These are phyloP conservation scores for Pempheris klunzingeri DNA, from an alignment of 2,797 vertebrate species.

Conservation along the genomic window DNA sequence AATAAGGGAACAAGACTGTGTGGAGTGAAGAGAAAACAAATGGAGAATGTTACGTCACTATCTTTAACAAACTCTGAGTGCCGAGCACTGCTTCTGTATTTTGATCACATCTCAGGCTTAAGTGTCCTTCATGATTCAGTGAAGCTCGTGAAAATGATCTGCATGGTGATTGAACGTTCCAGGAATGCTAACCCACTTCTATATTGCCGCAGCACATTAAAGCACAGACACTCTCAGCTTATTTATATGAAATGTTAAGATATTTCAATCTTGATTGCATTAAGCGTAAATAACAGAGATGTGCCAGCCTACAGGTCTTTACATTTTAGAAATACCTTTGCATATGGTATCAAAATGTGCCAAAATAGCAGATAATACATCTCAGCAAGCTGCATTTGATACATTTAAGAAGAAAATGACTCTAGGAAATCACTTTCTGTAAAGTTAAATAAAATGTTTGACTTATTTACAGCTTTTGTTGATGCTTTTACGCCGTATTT, in stretches of 20 bases:
- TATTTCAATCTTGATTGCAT: conserved; percentile 67
- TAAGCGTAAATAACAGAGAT: conserved; percentile 42
- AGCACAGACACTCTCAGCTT: conserved; percentile 55
- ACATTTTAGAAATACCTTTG: conserved; percentile 33
- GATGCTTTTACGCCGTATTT: conserved; percentile 14
- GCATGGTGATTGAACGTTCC: conserved; percentile 76
- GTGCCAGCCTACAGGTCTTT: conserved; percentile 38
- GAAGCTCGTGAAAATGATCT: conserved; percentile 77
- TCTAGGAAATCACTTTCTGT: conserved; percentile 23
- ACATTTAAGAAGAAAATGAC: conserved; percentile 16
- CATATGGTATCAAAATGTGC: conserved; percentile 29
- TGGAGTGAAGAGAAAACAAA: conserved; percentile 39
- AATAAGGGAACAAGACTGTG: conserved; percentile 30
- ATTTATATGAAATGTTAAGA: conserved; percentile 68
- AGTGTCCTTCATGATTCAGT: conserved; percentile 84
- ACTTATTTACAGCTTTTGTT: conserved; percentile 43
- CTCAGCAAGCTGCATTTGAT: conserved; percentile 44
- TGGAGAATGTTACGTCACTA: conserved; percentile 52
- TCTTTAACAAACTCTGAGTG: conserved; percentile 59
- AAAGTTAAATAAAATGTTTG: conserved; percentile 61
- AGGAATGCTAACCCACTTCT: conserved; percentile 72
- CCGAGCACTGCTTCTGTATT: conserved; percentile 65
- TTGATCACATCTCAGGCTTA: conserved; percentile 81
- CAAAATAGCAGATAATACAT: conserved; percentile 27
- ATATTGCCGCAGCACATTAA: conserved; percentile 64